These are phyloP conservation scores for Guaruba guarouba DNA, from an alignment of 2,113 vertebrate genomes.

Conservation along the genomic window DNA sequence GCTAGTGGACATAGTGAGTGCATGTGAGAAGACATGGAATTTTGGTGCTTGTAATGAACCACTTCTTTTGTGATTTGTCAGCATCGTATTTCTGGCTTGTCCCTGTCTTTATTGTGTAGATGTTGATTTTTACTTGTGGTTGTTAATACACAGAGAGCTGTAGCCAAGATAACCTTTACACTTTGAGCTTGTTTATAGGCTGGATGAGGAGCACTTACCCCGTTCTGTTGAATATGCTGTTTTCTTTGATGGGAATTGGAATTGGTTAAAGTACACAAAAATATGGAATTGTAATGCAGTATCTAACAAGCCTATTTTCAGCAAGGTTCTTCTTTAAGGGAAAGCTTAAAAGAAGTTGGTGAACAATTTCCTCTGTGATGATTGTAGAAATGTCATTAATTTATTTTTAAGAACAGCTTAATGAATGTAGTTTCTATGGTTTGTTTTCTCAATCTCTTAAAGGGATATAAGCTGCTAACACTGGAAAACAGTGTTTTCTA, in stretches of 20 bases:
- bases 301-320: neutral
- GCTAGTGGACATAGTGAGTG: fast-evolving
- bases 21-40: fast-evolving
- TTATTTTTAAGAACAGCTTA: neutral
- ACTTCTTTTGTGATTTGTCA: neutral
- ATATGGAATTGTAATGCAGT: neutral
- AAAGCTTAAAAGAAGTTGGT: neutral
- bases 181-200: neutral
- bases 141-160: neutral
- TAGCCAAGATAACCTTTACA: neutral
- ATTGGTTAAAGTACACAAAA: neutral
- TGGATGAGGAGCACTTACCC: neutral
- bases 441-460: neutral
- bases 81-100: neutral
- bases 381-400: neutral
- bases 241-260: neutral
- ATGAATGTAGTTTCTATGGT: neutral
- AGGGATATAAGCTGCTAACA: neutral
- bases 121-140: neutral
- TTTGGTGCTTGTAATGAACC: neutral
- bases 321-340: neutral
- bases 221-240: neutral
- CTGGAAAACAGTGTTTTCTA: neutral
- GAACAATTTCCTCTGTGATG: neutral
- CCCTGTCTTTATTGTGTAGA: neutral